These are phyloP conservation scores for Latheticus oryzae DNA, from an alignment of 2,888 invertebrate species.

Conservation along the genomic window DNA sequence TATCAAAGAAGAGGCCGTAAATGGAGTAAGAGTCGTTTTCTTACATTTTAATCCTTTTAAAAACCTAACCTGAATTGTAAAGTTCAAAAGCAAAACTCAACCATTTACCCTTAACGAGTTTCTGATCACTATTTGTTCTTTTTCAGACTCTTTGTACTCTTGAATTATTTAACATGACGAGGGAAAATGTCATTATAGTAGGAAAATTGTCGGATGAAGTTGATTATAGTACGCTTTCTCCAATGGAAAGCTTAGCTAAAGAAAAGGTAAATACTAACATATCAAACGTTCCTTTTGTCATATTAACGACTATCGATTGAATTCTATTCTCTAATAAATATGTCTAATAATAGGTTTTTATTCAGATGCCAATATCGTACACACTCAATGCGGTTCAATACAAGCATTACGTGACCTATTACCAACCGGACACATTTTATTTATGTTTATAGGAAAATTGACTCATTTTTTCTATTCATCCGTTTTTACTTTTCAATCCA, in stretches of 20 bases:
- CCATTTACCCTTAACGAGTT: constrained; percentile 5
- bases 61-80: constrained; percentile 13
- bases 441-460: not conserved
- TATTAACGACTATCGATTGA: constrained; percentile 27
- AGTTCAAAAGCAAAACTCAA: not conserved
- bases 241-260: constrained; percentile 74
- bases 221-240: constrained; percentile 72
- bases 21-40: constrained; percentile 72
- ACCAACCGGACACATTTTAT: constrained; percentile 5
- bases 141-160: constrained; percentile 86
- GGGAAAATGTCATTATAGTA: constrained; percentile 88
- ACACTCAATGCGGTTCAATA: constrained; percentile 9
- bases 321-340: constrained; percentile 19
- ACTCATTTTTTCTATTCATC: constrained; percentile 6
- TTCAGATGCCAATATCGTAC: constrained; percentile 11
- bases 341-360: constrained; percentile 32
- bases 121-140: constrained; percentile 30
- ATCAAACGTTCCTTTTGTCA: constrained; percentile 6
- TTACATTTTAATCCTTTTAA: constrained; percentile 13
- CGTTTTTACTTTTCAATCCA: constrained; percentile 2
- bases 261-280: constrained; percentile 73
- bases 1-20: constrained; percentile 77
- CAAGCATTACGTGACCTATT: constrained; percentile 19
- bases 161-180: constrained; percentile 86
- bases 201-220: constrained; percentile 78